A percentile compares a stretch with the other conserved stretches of the same genome.
Evolutionary conservation across 2,113 vertebrate genomes (phyloP).

Genomic region (Vidua chalybeata): DNA sequence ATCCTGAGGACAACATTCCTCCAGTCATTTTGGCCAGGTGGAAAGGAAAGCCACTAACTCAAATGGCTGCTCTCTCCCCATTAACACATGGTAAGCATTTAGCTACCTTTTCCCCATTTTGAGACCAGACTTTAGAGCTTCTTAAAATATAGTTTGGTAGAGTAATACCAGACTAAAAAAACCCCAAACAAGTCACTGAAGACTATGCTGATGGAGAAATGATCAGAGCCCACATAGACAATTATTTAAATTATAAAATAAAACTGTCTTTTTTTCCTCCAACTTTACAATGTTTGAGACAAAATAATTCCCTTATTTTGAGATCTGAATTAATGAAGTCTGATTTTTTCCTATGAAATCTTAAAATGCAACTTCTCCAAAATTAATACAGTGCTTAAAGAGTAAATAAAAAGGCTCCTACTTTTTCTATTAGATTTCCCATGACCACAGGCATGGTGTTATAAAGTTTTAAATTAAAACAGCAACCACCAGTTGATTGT

Average conservation of each 20-base stretch:
- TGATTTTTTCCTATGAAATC: not conserved
- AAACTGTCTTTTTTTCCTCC: not conserved
- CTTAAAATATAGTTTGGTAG: conserved; percentile 1
- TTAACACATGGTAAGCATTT: not conserved
- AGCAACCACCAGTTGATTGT: not conserved
- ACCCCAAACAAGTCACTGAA: not conserved
- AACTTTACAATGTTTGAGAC: not conserved
- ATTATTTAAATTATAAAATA: not conserved
- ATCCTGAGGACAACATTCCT: not conserved
- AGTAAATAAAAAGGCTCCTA: not conserved
- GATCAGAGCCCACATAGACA: not conserved
- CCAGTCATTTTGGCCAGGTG: not conserved
- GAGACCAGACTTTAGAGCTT: not conserved
- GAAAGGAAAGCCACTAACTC: not conserved
- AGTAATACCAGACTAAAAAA: conserved; percentile 15
- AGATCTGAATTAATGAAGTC: not conserved
- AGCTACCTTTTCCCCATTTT: not conserved
- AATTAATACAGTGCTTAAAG: not conserved
- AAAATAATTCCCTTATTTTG: not conserved
- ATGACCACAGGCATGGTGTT: not conserved
- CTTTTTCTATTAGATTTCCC: not conserved
- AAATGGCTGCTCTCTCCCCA: not conserved
- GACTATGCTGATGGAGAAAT: not conserved
- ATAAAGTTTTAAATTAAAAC: not conserved
- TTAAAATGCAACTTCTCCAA: not conserved